Evolutionary conservation across 2,888 invertebrate species (phyloP), one percentile per base, ranked within the genome.

Genomic region (Thelaira solivaga): DNA sequence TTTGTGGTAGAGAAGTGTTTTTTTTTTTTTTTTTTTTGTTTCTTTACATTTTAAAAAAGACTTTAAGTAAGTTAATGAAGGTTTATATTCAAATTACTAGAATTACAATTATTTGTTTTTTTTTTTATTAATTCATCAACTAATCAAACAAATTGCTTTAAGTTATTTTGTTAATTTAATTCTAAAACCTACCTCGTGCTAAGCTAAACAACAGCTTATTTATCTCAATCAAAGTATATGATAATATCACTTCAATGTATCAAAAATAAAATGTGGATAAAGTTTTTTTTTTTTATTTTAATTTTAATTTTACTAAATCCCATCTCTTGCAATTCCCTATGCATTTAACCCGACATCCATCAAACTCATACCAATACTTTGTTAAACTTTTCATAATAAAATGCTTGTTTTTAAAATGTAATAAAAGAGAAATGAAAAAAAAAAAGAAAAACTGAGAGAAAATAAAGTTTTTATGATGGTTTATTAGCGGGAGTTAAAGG

Each of bases 401-500:
- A 62, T 73, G 55, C 22, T 43, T 59, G 69, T 57, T 24, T 61
- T 59, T 11, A 73, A 69, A 41, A 68, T n/a, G n/a, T n/a, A n/a
- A n/a, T n/a, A n/a, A n/a, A n/a, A n/a, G n/a, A n/a, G n/a, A n/a
- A n/a, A n/a, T n/a, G n/a, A n/a, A n/a, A n/a, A n/a, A n/a, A n/a
- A n/a, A n/a, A n/a, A n/a, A n/a, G n/a, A n/a, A n/a, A n/a, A n/a
- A n/a, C n/a, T n/a, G n/a, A 73, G 68, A 77, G 51, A 43, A 80
- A 64, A 65, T 71, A 74, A 77, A 71, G 39, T 80, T 76, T 77
- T 68, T 72, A 68, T 77, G 71, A 61, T 71, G 61, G 67, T 76
- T 76, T 80, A 74, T 80, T 73, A 80, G 80, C 55, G 22, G 36
- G 16, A 57, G 36, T 69, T 55, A 65, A 61, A 67, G 49, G 10